Evolutionary conservation across 2,888 invertebrate genomes (phyloP), one percentile per base, ranked within the genome.

Genomic region (Alentia gelatinosa): DNA sequence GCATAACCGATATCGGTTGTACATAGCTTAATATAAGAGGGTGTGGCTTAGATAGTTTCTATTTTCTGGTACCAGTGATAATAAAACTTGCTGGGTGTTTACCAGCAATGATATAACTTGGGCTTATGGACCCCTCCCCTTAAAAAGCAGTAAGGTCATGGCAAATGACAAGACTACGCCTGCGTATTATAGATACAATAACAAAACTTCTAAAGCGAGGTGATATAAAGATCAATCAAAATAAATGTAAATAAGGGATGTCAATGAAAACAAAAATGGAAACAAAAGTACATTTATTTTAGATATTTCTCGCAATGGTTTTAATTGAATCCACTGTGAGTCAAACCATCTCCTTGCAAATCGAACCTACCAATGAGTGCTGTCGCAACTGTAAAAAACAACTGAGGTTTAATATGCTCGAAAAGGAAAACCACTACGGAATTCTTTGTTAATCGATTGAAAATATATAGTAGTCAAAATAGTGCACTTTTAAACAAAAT

Each of bases 291-390:
- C 56, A 56, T n/a, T n/a, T n/a, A 56, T 56, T 19, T 42, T 12
- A 42, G 19, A n/a, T 56, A 56, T n/a, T 56, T 56, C n/a, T 56
- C 56, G 19, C 56, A 56, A 12, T 3, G 56, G 56, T 56, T 19
- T 56, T 56, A 56, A 4, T n/a, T n/a, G n/a, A 56, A 56, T n/a
- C 56, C 56, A 56, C 56, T n/a, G n/a, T 56, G 56, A 56, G 56
- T 56, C 5, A 56, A 56, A 56, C 56, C 56, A 56, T 56, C 5
- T n/a, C n/a, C n/a, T 74, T 26, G 74, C 23, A 37, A n/a, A n/a
- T n/a, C n/a, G n/a, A n/a, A 79, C 79, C 79, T 79, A 79, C 79
- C 79, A 79, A 79, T 79, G 79, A 79, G 79, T 79, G 79, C 79
- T 37, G 79, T 19, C 0, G 79, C 7, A 79, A 79, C 79, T 79